Base-by-base conservation (phyloP, 2,113 vertebrate genomes). In the Ageneiosus marmoratus region DNA sequence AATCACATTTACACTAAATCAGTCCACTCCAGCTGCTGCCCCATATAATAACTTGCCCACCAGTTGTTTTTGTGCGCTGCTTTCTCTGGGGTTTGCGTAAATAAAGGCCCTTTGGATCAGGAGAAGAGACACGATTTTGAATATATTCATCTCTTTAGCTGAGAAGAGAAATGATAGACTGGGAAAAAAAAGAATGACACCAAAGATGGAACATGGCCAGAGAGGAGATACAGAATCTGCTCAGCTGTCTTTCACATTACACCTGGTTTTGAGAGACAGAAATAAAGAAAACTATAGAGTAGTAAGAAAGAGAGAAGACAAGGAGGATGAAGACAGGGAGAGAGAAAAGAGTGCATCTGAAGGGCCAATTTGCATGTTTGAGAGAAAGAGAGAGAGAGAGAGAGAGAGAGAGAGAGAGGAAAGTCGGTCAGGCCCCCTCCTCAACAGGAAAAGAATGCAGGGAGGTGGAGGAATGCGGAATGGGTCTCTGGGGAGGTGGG, bases 391-490 rank as follows among this genome's bases (percentile, higher is more conserved):
- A 69, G 51, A 79, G 77, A 79, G 76, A 77, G 55, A 79, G 76
- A 83, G n/a, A 79, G 65, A 87, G 56, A 74, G 77, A 80, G 58
- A 75, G 69, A 76, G 84, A 69, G 56, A 82, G 84, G 67, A 79
- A 84, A 86, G 81, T 79, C 84, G 84, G 88, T 86, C 82, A 86
- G 84, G 65, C 84, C 85, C 87, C 86, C 83, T 89, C 87, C 85
- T 85, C 83, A 73, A 79, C 85, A 82, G 86, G 86, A 87, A 88
- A 90, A 89, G 90, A 89, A 91, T 91, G 89, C 84, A 86, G 88
- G 88, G 88, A 89, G 87, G 88, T 89, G 86, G 85, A 89, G 89
- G 89, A 89, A 91, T 91, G 89, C 89, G 77, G 87, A 91, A 91
- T 89, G 89, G 87, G 87, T 89, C 90, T 86, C 88, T 82, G 56